These are phyloP conservation scores for Salvelinus sp. DNA, from an alignment of 2,113 vertebrate genomes.

Conservation along the genomic window DNA sequence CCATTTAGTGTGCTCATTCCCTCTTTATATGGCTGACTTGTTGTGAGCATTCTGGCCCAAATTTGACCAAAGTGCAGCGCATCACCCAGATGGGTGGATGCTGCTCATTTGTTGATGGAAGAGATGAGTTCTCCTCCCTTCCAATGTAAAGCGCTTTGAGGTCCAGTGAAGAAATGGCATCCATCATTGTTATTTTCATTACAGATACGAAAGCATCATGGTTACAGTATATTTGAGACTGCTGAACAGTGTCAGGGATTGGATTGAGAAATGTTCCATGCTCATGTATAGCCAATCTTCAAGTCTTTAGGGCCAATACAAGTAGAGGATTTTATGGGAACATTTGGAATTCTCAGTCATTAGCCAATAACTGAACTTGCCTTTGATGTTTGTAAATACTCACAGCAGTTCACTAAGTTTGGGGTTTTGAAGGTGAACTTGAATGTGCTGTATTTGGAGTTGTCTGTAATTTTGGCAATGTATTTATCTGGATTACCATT, in stretches of 20 bases:
- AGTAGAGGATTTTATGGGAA: not conserved
- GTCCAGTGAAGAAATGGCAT: not conserved
- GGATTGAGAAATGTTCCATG: not conserved
- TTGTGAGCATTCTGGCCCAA: not conserved
- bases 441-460: not conserved
- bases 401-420: not conserved
- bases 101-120: not conserved
- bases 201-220: not conserved
- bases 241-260: not conserved
- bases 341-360: not conserved
- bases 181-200: not conserved
- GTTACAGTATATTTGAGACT: not conserved
- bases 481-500: too few relatives aligned
- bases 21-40: not conserved
- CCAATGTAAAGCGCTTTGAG: too few relatives aligned
- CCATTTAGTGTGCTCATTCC: too few relatives aligned
- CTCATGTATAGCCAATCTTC: not conserved
- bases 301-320: not conserved
- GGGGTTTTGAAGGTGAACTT: not conserved
- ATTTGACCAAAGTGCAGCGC: too few relatives aligned
- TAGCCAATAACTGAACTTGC: slow-evolving; percentile 7
- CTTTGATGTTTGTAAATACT: not conserved
- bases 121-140: too few relatives aligned
- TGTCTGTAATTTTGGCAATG: too few relatives aligned
- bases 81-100: not conserved